Conservation (phyloP, 2,888 invertebrate species). For the Amorpha juglandis region DNA sequence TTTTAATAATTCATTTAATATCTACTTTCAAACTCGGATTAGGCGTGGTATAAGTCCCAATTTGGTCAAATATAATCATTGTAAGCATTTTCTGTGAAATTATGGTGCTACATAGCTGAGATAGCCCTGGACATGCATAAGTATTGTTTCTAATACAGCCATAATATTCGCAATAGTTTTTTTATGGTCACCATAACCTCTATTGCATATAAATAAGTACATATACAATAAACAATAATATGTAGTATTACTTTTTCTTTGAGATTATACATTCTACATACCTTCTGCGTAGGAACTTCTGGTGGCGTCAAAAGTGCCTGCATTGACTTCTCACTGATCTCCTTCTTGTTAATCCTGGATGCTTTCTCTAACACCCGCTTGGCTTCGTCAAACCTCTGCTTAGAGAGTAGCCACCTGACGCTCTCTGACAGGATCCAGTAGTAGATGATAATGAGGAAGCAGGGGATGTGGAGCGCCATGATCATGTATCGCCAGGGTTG, state of each 20-base stretch:
- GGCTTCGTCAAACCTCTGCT: conserved; percentile 86
- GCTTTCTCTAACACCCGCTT: conserved; percentile 84
- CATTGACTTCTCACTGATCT: conserved; percentile 81
- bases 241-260: neutral
- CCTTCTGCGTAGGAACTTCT: conserved; percentile 32
- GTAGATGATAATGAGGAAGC: conserved; percentile 86
- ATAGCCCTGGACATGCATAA: no score
- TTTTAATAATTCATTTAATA: no score
- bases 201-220: no score
- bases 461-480: conserved; percentile 87
- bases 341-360: conserved; percentile 84
- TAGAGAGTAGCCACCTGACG: conserved; percentile 90
- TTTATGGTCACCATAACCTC: no score
- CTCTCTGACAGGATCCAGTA: conserved; percentile 87
- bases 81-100: no score
- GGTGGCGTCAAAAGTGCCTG: conserved; percentile 71
- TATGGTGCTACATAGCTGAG: no score
- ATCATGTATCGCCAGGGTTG: conserved; percentile 88
- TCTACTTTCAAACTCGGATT: no score
- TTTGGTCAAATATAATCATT: no score
- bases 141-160: no score
- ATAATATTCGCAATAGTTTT: no score
- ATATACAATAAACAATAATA: no score
- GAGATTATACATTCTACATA: neutral
- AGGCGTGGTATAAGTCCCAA: no score